Percentiles rank a stretch among this genome's conserved stretches.
phyloP scores from a whole-genome alignment of 2,888 invertebrate species.

The Xanthorhoe spadicearia region DNA sequence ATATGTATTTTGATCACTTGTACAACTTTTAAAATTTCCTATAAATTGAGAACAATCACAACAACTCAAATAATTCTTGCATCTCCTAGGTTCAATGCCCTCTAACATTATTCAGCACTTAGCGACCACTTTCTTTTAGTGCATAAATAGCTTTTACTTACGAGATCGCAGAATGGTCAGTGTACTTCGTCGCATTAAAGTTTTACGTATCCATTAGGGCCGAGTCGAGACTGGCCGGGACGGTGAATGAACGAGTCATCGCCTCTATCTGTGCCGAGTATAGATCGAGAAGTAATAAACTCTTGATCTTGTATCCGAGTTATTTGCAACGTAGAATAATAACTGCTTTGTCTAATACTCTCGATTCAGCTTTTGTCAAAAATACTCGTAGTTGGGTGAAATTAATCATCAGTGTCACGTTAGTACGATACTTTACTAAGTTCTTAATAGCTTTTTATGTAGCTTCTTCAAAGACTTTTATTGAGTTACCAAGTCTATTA shows the following conservation, averaged over 20 bases:
- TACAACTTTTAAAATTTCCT: background rate
- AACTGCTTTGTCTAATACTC: background rate
- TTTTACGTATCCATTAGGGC: conserved; percentile 65
- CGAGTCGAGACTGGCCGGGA: conserved; percentile 38
- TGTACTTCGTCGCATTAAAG: conserved; percentile 55
- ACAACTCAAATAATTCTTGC: background rate
- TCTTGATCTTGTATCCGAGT: conserved; percentile 4
- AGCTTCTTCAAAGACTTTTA: background rate
- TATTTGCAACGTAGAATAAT: background rate
- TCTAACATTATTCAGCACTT: conserved; percentile 27
- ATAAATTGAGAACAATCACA: too few species aligned
- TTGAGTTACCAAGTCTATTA: too few species aligned
- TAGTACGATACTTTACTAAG: background rate
- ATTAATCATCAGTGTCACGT: too few species aligned
- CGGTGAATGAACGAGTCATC: conserved; percentile 57
- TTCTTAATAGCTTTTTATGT: background rate
- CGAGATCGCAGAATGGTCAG: conserved; percentile 43
- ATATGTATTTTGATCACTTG: background rate
- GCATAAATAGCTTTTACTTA: conserved; percentile 23
- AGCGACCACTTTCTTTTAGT: conserved; percentile 18
- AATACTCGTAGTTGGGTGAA: background rate
- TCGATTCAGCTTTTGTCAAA: background rate
- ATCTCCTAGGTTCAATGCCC: conserved; percentile 13
- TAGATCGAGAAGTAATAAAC: conserved; percentile 16
- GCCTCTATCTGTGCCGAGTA: conserved; percentile 8